Evolutionary conservation across 2,888 invertebrate species (phyloP).

Genomic region (Philhelius pedissequus): DNA sequence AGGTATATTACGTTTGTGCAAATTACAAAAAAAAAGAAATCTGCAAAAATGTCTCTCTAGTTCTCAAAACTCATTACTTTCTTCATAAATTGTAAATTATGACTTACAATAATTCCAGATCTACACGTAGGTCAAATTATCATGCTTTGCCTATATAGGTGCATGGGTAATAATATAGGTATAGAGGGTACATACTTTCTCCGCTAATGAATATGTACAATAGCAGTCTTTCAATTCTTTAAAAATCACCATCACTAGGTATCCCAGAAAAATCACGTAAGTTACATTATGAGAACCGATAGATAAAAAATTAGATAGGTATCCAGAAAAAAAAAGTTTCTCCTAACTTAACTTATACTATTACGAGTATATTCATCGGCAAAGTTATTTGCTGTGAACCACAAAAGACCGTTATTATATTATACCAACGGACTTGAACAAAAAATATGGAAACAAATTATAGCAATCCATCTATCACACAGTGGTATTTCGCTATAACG

Average conservation of each 20-base stretch:
- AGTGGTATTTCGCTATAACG: conserved; percentile 6
- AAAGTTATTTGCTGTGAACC: conserved; percentile 33
- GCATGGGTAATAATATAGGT: no score
- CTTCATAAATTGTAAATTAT: not conserved
- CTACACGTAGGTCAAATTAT: conserved; percentile 21
- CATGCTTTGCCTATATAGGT: not conserved
- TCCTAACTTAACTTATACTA: not conserved
- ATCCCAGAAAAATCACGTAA: conserved; percentile 1
- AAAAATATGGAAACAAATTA: conserved; percentile 29
- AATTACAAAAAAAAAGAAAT: no score
- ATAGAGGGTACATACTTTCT: not conserved
- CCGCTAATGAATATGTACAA: conserved; percentile 19
- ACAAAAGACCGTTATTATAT: conserved; percentile 37
- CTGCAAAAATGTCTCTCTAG: not conserved
- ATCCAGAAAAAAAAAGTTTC: conserved; percentile 3
- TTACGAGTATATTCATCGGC: not conserved
- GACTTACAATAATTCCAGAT: not conserved
- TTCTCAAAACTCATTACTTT: not conserved
- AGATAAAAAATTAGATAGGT: not conserved
- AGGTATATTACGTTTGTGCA: no score
- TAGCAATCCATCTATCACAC: conserved; percentile 31
- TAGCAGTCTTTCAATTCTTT: conserved; percentile 13
- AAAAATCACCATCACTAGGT: conserved; percentile 22
- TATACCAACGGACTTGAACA: not conserved
- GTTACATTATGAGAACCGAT: conserved; percentile 12